Evolutionary conservation across 2,797 vertebrate genomes (phyloP), one percentile per base, ranked within the genome.

Genomic region (Nannoperca obscura): DNA sequence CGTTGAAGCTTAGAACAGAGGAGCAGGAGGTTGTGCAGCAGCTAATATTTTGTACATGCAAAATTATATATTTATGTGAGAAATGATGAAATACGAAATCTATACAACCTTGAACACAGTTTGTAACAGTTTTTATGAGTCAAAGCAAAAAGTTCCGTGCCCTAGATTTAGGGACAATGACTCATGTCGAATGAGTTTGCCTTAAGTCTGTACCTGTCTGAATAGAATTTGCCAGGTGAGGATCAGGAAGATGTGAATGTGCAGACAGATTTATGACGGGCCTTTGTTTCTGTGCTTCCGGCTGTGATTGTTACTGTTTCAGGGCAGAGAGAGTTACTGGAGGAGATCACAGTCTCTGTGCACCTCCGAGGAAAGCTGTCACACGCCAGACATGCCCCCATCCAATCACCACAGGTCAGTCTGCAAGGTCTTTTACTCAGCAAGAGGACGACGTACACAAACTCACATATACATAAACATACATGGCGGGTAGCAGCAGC

Each of bases 361-460:
- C 81, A 59, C 78, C 88, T 73, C 73, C 71, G 36, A 95, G 80
- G 84, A 95, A 85, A 85, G 76, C 76, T 40, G 78, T 73, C 70
- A 66, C 19, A 20, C 63, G 0, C 36, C 80, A 82, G 73, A 85
- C 76, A 5, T 77, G 87, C 68, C 70, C 89, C 20, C 95, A 96
- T 89, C 95, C 96, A 38, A 88, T 96, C 74, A 70, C 97, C 82
- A 95, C 91, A 89, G 97, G 98, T 97, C 95, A 92, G 94, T 90
- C 67, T 52, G 40, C 38, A 59, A 64, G 59, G 38, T 70, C 55
- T 27, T 38, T 50, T 47, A 30, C 27, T 70, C n/a, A 7, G 66
- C 57, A 36, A 82, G 10, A 65, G 3, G 42, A 52, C n/a, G 0
- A 38, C 47, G 36, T 2, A 32, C 19, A 64, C 40, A 81, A 32